These are phyloP conservation scores for Pantherophis guttatus DNA, from an alignment of 2,113 vertebrate genomes.

Conservation along the genomic window DNA sequence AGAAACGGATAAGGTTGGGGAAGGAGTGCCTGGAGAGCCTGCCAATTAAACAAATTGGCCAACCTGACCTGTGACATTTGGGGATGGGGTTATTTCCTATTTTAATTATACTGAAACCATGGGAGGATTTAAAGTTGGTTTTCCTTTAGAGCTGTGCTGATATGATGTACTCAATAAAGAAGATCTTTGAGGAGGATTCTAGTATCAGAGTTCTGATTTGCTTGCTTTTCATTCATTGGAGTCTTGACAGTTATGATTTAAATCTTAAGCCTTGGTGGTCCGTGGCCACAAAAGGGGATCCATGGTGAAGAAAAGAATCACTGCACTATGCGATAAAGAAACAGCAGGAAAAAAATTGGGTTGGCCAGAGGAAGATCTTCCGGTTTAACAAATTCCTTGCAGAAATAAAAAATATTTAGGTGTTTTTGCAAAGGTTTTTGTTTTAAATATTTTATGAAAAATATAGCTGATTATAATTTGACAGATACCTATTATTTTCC, in stretches of 20 bases:
- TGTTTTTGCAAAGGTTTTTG: background rate
- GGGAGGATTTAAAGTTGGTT: no score
- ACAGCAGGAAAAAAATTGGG: background rate
- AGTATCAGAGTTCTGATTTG: no score
- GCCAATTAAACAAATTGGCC: no score
- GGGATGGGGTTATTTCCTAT: no score
- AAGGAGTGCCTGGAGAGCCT: no score
- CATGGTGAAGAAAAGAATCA: background rate
- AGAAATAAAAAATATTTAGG: background rate
- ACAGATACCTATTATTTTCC: background rate
- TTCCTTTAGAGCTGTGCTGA: no score
- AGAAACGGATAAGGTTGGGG: no score
- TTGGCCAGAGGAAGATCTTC: background rate
- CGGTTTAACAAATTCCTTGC: background rate
- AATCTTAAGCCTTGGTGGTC: background rate
- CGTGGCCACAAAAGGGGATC: background rate
- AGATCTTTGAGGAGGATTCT: no score
- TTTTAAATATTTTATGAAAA: background rate
- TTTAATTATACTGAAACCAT: no score
- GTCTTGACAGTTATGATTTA: background rate
- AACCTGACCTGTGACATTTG: no score
- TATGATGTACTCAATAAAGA: no score
- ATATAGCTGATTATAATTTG: background rate
- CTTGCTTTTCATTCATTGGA: no score
- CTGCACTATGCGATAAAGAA: background rate